Evolutionary conservation across 2,888 invertebrate genomes (phyloP).

Genomic region (Caenorhabditis parvicauda): DNA sequence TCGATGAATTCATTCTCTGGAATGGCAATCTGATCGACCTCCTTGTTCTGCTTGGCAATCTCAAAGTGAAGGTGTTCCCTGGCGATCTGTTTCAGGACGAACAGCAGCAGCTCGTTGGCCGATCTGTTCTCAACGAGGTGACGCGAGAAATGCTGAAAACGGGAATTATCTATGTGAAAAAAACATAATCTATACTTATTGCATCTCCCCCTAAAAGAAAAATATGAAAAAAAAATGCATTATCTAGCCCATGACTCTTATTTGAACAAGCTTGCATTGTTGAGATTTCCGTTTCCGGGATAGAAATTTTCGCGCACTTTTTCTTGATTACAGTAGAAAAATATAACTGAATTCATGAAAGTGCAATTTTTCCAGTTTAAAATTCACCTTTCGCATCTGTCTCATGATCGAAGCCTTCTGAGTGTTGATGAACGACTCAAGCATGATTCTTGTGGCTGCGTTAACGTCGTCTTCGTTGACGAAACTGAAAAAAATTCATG

Average conservation of each 20-base stretch:
- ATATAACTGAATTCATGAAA: too few relatives aligned
- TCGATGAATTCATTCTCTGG: slow-evolving; percentile 80
- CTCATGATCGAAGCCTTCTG: slow-evolving; percentile 98
- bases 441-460: slow-evolving; percentile 91
- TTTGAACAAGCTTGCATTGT: too few relatives aligned
- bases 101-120: slow-evolving; percentile 90
- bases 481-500: slow-evolving; percentile 59
- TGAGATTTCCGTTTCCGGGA: too few relatives aligned
- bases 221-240: too few relatives aligned
- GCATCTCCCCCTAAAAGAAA: too few relatives aligned
- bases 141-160: slow-evolving; percentile 83
- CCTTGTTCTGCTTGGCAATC: slow-evolving; percentile 19
- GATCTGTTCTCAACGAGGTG: slow-evolving; percentile 91
- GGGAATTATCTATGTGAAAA: background rate
- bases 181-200: background rate
- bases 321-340: too few relatives aligned
- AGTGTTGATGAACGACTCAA: slow-evolving; percentile 96
- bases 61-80: slow-evolving; percentile 50
- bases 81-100: slow-evolving; percentile 82
- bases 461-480: slow-evolving; percentile 87
- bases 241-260: too few relatives aligned
- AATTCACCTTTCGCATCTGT: slow-evolving; percentile 76
- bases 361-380: too few relatives aligned
- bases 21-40: slow-evolving; percentile 73
- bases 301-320: too few relatives aligned